Evolutionary conservation across 2,113 vertebrate species (phyloP).

Genomic region (Balaeniceps rex): DNA sequence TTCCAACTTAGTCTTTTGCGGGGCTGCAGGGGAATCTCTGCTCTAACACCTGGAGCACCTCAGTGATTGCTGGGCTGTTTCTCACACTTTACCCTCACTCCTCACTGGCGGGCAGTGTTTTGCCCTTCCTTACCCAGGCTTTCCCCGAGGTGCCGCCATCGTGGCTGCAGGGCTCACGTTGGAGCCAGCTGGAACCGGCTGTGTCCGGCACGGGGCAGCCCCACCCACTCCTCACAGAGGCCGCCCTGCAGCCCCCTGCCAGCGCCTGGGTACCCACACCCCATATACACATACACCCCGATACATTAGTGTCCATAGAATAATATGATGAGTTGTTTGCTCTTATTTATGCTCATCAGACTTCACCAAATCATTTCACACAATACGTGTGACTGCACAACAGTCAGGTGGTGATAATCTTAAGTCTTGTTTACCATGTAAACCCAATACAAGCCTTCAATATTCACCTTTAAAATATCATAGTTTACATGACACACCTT

Average conservation of each 20-base stretch:
- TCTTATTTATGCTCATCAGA: not conserved
- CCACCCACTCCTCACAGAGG: too few relatives aligned
- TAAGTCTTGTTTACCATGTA: not conserved
- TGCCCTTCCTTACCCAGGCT: not conserved
- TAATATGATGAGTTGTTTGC: not conserved
- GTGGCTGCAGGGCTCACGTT: not conserved
- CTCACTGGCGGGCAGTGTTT: too few relatives aligned
- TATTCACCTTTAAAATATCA: not conserved
- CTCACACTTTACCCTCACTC: too few relatives aligned
- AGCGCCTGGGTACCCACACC: fast-evolving
- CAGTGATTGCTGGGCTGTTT: fast-evolving
- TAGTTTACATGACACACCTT: not conserved
- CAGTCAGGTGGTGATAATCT: not conserved
- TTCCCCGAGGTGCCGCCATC: fast-evolving
- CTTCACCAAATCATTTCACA: not conserved
- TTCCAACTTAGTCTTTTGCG: not conserved
- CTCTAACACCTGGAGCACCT: not conserved
- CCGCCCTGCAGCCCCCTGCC: fast-evolving
- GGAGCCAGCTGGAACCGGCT: not conserved
- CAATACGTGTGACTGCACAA: not conserved
- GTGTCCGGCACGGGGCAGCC: not conserved
- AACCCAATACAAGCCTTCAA: not conserved
- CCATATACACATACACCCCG: fast-evolving
- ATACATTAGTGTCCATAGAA: not conserved
- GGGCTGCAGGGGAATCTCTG: not conserved